Conservation (phyloP, 35 echinoderm and acorn worm species). For the Stichopus chloronotus region DNA sequence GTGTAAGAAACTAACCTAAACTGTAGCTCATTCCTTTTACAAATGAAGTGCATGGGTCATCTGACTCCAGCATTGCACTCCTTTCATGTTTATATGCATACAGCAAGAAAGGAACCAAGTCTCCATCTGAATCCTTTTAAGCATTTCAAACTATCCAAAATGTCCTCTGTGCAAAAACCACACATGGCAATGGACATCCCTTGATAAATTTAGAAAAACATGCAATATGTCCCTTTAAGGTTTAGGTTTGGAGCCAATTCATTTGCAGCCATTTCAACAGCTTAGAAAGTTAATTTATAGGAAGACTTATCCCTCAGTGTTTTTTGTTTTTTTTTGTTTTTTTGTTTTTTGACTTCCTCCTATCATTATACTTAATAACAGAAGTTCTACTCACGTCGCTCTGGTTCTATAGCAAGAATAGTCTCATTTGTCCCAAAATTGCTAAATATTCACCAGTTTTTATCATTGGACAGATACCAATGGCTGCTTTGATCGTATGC, state of each 20-base stretch:
- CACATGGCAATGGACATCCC: no score
- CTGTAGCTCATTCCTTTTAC: no score
- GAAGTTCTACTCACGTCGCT: background rate
- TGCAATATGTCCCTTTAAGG: background rate
- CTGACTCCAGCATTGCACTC: no score
- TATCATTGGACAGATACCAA: slow-evolving; percentile 3
- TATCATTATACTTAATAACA: background rate
- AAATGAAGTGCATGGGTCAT: no score
- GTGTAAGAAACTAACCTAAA: background rate
- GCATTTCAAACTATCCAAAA: no score
- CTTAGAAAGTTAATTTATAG: slow-evolving; percentile 35
- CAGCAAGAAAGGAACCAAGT: no score
- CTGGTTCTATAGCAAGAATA: background rate
- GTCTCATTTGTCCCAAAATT: background rate
- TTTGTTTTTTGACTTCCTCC: background rate
- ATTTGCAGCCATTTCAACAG: slow-evolving; percentile 29
- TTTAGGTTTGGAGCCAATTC: background rate
- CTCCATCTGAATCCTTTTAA: no score
- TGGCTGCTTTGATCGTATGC: background rate
- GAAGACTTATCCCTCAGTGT: slow-evolving; percentile 7
- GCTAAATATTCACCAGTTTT: background rate
- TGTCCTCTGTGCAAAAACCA: no score
- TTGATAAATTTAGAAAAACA: no score
- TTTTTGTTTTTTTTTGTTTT: background rate
- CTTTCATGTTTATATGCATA: no score